Conservation (phyloP, 2,797 vertebrate species). For the Perdix hodgsoniae region DNA sequence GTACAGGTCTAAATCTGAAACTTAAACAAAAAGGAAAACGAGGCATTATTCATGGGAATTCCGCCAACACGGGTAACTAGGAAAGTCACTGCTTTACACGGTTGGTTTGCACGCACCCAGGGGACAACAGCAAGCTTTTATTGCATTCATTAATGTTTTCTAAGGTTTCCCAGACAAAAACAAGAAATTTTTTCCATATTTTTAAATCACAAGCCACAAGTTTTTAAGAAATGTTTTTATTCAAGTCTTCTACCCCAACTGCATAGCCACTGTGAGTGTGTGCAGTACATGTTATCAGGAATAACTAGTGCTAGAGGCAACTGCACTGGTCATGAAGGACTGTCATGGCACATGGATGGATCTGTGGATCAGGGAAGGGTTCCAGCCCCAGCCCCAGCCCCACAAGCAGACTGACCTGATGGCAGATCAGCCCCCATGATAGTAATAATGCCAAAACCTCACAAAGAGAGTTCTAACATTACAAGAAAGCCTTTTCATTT, state of each 20-base stretch:
- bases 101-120: background rate
- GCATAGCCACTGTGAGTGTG: fast-evolving
- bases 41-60: background rate
- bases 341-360: background rate
- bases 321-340: background rate
- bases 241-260: background rate
- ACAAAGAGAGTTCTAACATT: background rate
- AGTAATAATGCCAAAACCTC: background rate
- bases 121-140: background rate
- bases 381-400: background rate
- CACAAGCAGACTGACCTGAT: background rate
- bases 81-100: background rate
- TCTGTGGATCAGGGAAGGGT: background rate
- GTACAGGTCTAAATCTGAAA: background rate
- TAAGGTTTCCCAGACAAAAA: background rate
- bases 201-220: background rate
- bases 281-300: background rate
- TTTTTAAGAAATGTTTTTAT: background rate
- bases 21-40: background rate
- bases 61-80: background rate
- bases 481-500: background rate
- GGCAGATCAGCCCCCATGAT: background rate
- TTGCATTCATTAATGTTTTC: background rate
- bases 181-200: background rate
- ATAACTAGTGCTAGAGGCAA: background rate